Base-by-base conservation (phyloP, 1,140 invertebrate species). In the Leptinotarsa undecemlineata region DNA sequence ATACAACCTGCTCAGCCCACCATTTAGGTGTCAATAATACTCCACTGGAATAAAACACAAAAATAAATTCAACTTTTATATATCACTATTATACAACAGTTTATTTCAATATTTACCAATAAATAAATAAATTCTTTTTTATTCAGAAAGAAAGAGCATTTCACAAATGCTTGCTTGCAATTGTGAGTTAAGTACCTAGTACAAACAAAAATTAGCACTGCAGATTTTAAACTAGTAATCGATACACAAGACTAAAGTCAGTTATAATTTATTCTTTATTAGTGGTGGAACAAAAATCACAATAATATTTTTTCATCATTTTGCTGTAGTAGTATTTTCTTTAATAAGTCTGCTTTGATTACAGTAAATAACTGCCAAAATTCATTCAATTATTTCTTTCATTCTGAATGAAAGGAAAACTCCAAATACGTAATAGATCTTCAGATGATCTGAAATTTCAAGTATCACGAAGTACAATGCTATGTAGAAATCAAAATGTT, bases 121-220 rank as follows among this genome's bases (percentile, higher is more conserved):
- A 57, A 57, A 57, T 57, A 57, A 57, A 57, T 57, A 57, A 2
- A 57, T 57, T 19, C 51, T 5, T 57, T 57, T 57, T 19, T 57
- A 57, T 57, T 57, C 51, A 19, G 4, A 57, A 42, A 42, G 14
- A 57, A 57, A 57, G 0, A 57, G 51, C 51, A 57, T 57, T 57
- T 57, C 5, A 17, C 51, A n/a, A 57, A n/a, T 57, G 51, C 51
- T 57, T 15, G 51, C 26, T 15, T 57, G 51, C 17, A 57, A 57
- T 57, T 57, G 51, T 19, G 6, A 17, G 51, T 57, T 57, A 57
- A 57, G 51, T 57, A 57, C 51, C 51, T 57, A 57, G 13, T 57
- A 57, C n/a, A 19, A 57, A 57, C 51, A 57, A 57, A 57, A 57
- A 57, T 57, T n/a, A 57, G 51, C 51, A 57, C 15, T 57, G 51